Evolutionary conservation across 2,888 invertebrate genomes (phyloP).

Genomic region (Acanthococcus lagerstroemiae): DNA sequence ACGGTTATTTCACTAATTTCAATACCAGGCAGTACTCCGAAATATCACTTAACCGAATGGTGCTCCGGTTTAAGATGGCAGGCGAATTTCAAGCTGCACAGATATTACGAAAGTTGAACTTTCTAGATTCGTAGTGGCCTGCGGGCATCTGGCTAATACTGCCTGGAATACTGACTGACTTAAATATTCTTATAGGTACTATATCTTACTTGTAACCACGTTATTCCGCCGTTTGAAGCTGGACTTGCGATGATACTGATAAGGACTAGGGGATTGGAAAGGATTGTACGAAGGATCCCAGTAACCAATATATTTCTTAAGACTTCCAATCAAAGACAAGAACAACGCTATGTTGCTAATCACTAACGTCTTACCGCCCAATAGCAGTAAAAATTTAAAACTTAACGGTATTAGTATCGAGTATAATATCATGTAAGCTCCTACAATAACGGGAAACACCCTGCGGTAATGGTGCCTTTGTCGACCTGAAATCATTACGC

Average conservation of each 20-base stretch:
- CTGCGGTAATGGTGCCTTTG: conserved; percentile 30
- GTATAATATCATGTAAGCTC: conserved; percentile 32
- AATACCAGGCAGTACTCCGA: no score
- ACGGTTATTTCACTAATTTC: no score
- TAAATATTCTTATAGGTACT: no score
- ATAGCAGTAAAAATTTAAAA: conserved; percentile 21
- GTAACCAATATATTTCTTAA: conserved; percentile 4
- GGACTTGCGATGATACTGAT: background rate
- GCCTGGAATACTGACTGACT: no score
- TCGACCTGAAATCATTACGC: conserved; percentile 33
- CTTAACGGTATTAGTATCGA: conserved; percentile 24
- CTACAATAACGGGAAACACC: conserved; percentile 33
- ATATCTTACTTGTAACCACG: background rate
- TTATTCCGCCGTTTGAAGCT: background rate
- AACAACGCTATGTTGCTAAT: conserved; percentile 21
- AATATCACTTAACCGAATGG: no score
- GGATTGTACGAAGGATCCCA: background rate
- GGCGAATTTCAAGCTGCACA: no score
- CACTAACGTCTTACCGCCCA: conserved; percentile 22
- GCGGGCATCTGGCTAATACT: no score
- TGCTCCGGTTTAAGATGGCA: no score
- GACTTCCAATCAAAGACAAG: conserved; percentile 8
- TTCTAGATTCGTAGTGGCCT: no score
- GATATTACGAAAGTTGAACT: no score
- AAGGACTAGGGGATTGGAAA: background rate